phyloP scores from a whole-genome alignment of 2,797 vertebrate genomes.

The Sylvia borin region DNA sequence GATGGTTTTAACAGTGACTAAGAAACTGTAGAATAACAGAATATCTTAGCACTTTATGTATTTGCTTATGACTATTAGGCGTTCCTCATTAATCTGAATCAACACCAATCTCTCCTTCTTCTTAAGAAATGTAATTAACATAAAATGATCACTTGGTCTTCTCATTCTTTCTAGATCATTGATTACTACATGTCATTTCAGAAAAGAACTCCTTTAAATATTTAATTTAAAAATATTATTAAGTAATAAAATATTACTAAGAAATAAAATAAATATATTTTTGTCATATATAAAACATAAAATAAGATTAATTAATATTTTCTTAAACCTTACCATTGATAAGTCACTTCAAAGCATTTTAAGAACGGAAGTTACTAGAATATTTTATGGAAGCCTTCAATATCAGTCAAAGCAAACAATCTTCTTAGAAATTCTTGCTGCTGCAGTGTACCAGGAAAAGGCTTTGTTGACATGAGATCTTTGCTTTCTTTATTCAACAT shows the following conservation, averaged over 20 bases:
- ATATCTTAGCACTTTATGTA: background rate
- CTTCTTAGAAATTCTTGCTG: background rate
- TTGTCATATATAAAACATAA: background rate
- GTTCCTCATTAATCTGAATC: background rate
- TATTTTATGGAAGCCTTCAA: background rate
- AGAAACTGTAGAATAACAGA: background rate
- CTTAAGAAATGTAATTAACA: background rate
- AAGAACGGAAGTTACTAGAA: background rate
- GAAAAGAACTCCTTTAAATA: background rate
- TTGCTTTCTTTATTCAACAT: background rate
- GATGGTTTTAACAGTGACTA: background rate
- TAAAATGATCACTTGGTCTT: background rate
- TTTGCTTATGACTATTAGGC: background rate
- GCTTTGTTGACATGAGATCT: background rate
- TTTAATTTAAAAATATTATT: background rate
- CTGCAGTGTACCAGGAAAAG: background rate
- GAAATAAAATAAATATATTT: background rate
- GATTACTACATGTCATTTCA: background rate
- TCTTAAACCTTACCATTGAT: background rate
- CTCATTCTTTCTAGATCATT: background rate
- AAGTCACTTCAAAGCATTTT: background rate
- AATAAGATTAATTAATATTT: background rate
- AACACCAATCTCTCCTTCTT: background rate
- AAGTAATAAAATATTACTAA: background rate
- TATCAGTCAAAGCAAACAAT: background rate